Evolutionary conservation across 2,113 vertebrate genomes (phyloP), one percentile per base, ranked within the genome.

Genomic region (Zapornia atra): DNA sequence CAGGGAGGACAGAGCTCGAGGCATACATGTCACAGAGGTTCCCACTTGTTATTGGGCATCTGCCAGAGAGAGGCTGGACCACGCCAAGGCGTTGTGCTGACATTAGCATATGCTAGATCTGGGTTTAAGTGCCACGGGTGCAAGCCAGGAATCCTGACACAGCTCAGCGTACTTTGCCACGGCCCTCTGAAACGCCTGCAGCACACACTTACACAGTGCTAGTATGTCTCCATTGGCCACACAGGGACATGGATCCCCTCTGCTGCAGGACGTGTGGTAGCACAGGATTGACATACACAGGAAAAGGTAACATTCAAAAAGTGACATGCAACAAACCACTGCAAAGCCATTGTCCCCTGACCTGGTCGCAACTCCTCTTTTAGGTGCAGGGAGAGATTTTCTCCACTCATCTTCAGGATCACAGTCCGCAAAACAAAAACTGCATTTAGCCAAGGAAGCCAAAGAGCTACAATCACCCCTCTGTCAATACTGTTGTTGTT

Each of bases 51-150:
- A 31, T 34, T 48, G 69, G 48, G 68, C 14, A 34, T 64, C 48
- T 91, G 80, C 56, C 83, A 51, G 44, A 46, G 75, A 40, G 60
- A 81, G 42, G 44, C 40, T 11, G 65, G 64, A 21, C 31, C 36
- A 36, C 40, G 46, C n/a, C 48, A 34, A 82, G 46, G 81, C 65
- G 33, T 6, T 5, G 17, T 2, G 28, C 76, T 73, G 88, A 31
- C 0, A 0, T 34, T 60, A 7, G 51, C 8, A 4, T 13, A 4
- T 3, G 12, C 60, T 29, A 10, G 6, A 40, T 19, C 31, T 44
- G 57, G 25, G 31, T 34, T 71, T 64, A 38, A 73, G 28, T 28
- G 22, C 59, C 56, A 19, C 0, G 2, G 60, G 42, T 44, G 50
- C 34, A 20, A 22, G 2, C 38, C 11, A 69, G 77, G 73, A 64